phyloP scores from a whole-genome alignment of 2,113 vertebrate species.

The human region GRCh38 chr13:59352001-59352500 shows the following conservation, averaged over 20 bases:
- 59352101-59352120: constrained; percentile 75
- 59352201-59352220: constrained; percentile 60
- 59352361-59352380: constrained; percentile 59
- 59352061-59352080: constrained; percentile 68
- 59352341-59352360: constrained; percentile 65
- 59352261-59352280: constrained; percentile 45
- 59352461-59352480: constrained; percentile 68
- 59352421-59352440: constrained; percentile 68
- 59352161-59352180: constrained; percentile 58
- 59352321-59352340: constrained; percentile 68
- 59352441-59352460: constrained; percentile 79
- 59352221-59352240: constrained; percentile 21
- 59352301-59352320: constrained; percentile 63
- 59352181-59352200: constrained; percentile 68
- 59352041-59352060: constrained; percentile 70
- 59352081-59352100: constrained; percentile 63
- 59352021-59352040: constrained; percentile 58
- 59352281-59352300: constrained; percentile 53
- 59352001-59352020: constrained; percentile 32
- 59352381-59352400: constrained; percentile 75
- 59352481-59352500: constrained; percentile 69
- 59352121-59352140: constrained; percentile 74
- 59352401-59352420: constrained; percentile 68
- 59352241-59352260: constrained; percentile 45
- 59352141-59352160: constrained; percentile 64